Conservation (phyloP, 2,888 invertebrate species). For the Cephus rjabovi region DNA sequence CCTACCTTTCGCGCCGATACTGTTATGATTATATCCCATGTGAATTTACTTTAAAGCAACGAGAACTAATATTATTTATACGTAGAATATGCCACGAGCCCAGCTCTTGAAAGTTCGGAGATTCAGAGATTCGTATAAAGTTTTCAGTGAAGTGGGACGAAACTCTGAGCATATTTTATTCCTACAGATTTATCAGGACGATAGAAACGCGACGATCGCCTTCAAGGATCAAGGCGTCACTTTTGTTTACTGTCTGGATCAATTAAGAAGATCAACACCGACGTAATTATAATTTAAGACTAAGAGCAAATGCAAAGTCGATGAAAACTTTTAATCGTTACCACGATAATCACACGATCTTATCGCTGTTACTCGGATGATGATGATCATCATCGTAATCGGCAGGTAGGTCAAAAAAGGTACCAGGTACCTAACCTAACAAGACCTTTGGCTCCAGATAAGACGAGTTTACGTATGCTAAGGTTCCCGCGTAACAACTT, state of each 20-base stretch:
- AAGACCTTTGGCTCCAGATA: slow-evolving; percentile 3
- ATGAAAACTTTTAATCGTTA: background rate
- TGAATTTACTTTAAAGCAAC: background rate
- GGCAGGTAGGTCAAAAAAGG: background rate
- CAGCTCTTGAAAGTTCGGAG: background rate
- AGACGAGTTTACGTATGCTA: slow-evolving; percentile 24
- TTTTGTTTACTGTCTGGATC: background rate
- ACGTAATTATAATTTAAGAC: background rate
- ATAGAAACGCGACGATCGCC: background rate
- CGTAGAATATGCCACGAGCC: background rate
- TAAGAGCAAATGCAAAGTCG: background rate
- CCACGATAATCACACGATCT: background rate
- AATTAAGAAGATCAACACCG: background rate
- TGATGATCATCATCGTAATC: background rate
- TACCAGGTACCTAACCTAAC: background rate
- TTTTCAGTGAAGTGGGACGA: background rate
- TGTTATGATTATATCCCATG: background rate
- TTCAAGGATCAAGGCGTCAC: background rate
- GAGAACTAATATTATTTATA: background rate
- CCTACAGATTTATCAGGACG: background rate
- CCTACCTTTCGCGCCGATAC: background rate
- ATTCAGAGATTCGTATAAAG: background rate
- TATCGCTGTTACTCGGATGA: background rate
- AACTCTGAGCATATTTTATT: background rate
- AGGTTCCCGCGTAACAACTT: slow-evolving; percentile 18